phyloP scores from a whole-genome alignment of 1,140 invertebrate genomes.

The Gryllus bimaculatus region DNA sequence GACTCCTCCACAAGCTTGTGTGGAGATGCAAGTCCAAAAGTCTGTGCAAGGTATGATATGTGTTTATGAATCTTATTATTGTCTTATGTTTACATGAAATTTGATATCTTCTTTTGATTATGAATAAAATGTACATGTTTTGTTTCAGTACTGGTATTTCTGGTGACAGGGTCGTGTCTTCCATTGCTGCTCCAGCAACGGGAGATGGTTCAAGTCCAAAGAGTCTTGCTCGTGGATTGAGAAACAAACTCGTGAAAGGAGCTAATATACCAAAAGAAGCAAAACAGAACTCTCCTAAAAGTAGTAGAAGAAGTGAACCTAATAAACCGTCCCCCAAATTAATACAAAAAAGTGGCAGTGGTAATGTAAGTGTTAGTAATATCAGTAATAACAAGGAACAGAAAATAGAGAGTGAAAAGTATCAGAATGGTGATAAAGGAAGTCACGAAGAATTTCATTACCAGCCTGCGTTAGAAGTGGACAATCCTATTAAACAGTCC shows the following conservation, averaged over 20 bases:
- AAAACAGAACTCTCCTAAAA: slow-evolving; percentile 12
- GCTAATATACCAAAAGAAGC: slow-evolving; percentile 11
- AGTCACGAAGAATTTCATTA: slow-evolving; percentile 10
- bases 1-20: slow-evolving; percentile 48
- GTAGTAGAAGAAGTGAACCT: background rate
- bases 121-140: background rate
- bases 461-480: background rate
- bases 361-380: background rate
- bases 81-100: background rate
- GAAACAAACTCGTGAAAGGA: slow-evolving; percentile 18
- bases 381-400: slow-evolving; percentile 6
- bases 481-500: slow-evolving; percentile 7
- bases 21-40: slow-evolving; percentile 12
- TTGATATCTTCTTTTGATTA: background rate
- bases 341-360: slow-evolving; percentile 9
- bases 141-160: background rate
- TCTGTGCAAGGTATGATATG: background rate
- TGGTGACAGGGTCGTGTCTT: background rate
- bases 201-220: slow-evolving; percentile 15
- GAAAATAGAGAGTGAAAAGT: background rate
- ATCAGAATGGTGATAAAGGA: slow-evolving; percentile 1
- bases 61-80: too few species aligned
- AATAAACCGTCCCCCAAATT: slow-evolving; percentile 12
- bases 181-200: background rate
- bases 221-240: slow-evolving; percentile 15